These are phyloP conservation scores for Uropsilus gracilis DNA, from an alignment of 2,113 vertebrate species.

Conservation along the genomic window DNA sequence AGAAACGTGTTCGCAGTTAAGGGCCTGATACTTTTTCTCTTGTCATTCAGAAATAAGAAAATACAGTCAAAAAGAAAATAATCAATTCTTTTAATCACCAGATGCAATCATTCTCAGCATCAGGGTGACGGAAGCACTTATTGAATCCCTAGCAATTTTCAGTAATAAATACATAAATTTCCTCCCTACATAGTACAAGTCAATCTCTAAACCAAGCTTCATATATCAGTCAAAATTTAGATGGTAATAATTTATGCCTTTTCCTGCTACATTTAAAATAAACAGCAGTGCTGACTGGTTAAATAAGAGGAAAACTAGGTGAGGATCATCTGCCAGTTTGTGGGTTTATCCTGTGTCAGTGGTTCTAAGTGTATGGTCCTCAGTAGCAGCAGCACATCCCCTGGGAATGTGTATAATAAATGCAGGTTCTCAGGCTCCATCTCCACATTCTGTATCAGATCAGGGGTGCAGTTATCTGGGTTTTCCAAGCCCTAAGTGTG, in stretches of 20 bases:
- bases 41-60: slow-evolving; percentile 11
- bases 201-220: background rate
- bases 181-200: background rate
- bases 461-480: accelerated
- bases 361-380: background rate
- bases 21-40: background rate
- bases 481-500: background rate
- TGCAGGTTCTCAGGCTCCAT: background rate
- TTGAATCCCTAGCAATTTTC: background rate
- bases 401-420: background rate
- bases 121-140: background rate
- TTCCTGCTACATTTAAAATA: background rate
- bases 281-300: background rate
- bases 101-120: background rate
- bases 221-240: background rate
- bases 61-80: slow-evolving; percentile 16
- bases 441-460: background rate
- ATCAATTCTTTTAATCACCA: background rate
- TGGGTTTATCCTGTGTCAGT: background rate
- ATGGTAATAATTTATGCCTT: background rate
- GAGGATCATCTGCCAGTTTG: background rate
- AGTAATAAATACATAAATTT: slow-evolving; percentile 9
- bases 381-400: too few relatives aligned
- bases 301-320: background rate
- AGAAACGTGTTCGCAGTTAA: slow-evolving; percentile 5